Evolutionary conservation across 2,113 vertebrate species (phyloP), one percentile per base, ranked within the genome.

Genomic region (Phyllostomus discolor): DNA sequence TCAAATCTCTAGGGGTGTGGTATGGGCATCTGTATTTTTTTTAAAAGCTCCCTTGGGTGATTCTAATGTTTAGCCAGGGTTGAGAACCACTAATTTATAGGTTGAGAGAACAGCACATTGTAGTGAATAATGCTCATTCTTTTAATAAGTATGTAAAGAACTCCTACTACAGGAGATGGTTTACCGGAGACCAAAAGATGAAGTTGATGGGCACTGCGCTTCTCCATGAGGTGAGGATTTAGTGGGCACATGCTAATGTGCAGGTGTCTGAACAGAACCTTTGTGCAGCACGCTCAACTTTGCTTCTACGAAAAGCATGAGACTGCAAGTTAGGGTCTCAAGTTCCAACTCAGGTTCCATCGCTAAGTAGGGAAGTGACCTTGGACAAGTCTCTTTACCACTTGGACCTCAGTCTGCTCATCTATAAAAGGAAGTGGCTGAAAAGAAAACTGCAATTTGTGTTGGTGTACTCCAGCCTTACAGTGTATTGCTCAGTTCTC

Each of bases 41-140:
- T 97, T 75, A 73, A 94, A 90, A 82, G 78, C 20, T 84, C 86
- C 69, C 94, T 41, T 41, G 59, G 87, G 96, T 92, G 52, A 62
- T 62, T 94, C 81, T 96, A 92, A 95, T 92, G 88, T 81, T 96
- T 94, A 64, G 76, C 69, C 66, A 82, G 67, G 31, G 41, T 52
- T 89, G 83, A 76, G 93, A 94, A 80, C 64, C 46, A 84, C 92
- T 94, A 85, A 95, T 94, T 96, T 82, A 52, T 80, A 93, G 82
- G 89, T 79, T 22, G 79, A 90, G 43, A 94, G 79, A 83, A 73
- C 31, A 89, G 86, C 73, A 33, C 41, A 48, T 84, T 33, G 0
- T 75, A 54, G 76, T 76, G 38, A 72, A 83, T 54, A 78, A 66
- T 54, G 79, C 26, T 80, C 66, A 67, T 52, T 84, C 82, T 50